Base-by-base conservation (phyloP, 2,113 vertebrate species). In the Gyps fulvus region DNA sequence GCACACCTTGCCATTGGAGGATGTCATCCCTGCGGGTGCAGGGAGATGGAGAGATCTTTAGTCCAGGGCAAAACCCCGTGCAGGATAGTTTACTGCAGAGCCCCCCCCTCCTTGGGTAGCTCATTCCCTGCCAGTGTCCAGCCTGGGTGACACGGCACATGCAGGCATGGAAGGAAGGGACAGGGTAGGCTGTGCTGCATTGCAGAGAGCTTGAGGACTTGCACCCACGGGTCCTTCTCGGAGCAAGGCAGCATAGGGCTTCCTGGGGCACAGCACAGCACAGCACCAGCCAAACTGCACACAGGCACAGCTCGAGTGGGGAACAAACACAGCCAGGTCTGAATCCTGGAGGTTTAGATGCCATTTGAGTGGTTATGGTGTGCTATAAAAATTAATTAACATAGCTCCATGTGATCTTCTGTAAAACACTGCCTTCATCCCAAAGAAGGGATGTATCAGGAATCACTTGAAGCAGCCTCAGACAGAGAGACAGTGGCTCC, bases 231-330 rank as follows among this genome's bases (percentile, higher is more conserved):
- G 15, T 43, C 3, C 13, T 3, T 55, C 32, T 66, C 38, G 7
- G 50, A 74, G 66, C 58, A 22, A 57, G 22, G 40, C 65, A 47
- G 50, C 15, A 3, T 0, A 9, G n/a, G 17, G 21, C 34, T 57
- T 71, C 80, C 29, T 29, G 10, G 18, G 27, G 50, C 50, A 52
- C 50, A 26, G 42, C 57, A 77, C 23, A 49, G 54, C 13, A 32
- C 0, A 43, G 67, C 58, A 11, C 0, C 0, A 63, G 58, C 18
- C 38, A 72, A 72, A 55, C n/a, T n/a, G 43, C 38, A 50, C 34
- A 29, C 10, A 59, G n/a, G 31, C 11, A 42, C 16, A 34, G 38
- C 43, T 45, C 59, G 38, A 69, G 27, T 13, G 29, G 49, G 23
- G 54, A 73, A 40, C 7, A 63, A 62, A 62, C 27, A 31, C 13